Evolutionary conservation across 2,113 vertebrate genomes (phyloP), one percentile per base, ranked within the genome.

Genomic region (Phycodurus eques): DNA sequence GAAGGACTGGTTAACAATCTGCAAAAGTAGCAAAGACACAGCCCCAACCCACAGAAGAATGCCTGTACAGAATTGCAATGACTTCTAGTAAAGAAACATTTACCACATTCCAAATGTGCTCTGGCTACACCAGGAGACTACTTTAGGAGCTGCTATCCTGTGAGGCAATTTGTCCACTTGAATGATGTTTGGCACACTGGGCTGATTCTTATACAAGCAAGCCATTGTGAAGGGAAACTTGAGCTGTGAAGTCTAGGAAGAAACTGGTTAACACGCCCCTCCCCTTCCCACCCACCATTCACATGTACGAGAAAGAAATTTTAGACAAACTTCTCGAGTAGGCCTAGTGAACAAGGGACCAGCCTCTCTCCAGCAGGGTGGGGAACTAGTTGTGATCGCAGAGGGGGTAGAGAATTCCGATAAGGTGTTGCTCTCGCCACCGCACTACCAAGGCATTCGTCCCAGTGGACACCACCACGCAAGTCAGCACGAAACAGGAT

Each of bases 211-310:
- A 92, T 47, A 86, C 83, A 87, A 79, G 85, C 83, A 87, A 79
- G 85, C 80, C 87, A 54, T 71, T 84, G 83, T 17, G 74, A 57
- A 76, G 81, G 78, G 76, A 64, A 87, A 83, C 83, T 71, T 56
- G 62, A 66, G 91, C 92, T 94, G 93, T 86, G 76, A 90, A 93
- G 78, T 91, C 92, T 93, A 88, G 90, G 87, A 88, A 92, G 76
- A 93, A 72, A 93, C 86, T 76, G 75, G 87, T 93, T 94, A 93
- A 91, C 79, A 63, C 61, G 35, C 77, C 67, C 69, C 62, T n/a
- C 63, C 72, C 76, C 46, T 69, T 74, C 68, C 9, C 53, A 70
- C 39, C 70, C 66, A 73, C 14, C 63, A 71, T 49, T 44, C 8
- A 53, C 6, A 53, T 39, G 19, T 39, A 49, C 1, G 54, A 67